Conservation (phyloP, 1,140 invertebrate genomes). For the Ceratoteleas bidentatus region DNA sequence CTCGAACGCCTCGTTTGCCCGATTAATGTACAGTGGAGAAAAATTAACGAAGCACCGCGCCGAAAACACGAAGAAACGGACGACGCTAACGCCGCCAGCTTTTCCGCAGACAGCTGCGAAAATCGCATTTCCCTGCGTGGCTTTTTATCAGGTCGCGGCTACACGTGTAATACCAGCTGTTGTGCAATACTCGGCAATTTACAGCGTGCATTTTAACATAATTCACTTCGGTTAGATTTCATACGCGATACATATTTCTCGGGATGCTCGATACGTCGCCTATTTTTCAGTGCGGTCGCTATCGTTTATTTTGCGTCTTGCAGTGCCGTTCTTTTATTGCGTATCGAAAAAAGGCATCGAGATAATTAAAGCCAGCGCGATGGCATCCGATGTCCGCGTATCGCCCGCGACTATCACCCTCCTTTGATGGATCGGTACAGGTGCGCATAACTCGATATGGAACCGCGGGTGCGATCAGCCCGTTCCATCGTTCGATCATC, state of each 20-base stretch:
- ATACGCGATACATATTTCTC: conserved; percentile 67
- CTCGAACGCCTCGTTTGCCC: no score
- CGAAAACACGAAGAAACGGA: no score
- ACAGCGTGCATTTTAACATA: conserved; percentile 64
- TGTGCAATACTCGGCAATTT: conserved; percentile 66
- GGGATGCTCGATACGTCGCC: conserved; percentile 61
- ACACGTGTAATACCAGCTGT: conserved; percentile 67
- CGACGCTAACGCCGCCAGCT: no score
- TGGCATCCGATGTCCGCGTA: conserved; percentile 70
- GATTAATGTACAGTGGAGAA: no score
- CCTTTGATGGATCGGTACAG: conserved; percentile 76
- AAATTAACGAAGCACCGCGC: no score
- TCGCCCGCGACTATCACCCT: conserved; percentile 72
- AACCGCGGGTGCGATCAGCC: conserved; percentile 66
- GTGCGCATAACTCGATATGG: conserved; percentile 70
- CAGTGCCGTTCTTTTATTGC: conserved; percentile 50
- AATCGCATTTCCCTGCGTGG: conserved; percentile 32
- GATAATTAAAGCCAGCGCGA: conserved; percentile 74
- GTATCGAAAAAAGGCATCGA: conserved; percentile 68
- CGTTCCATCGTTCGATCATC: conserved; percentile 51
- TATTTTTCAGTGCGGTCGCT: conserved; percentile 53
- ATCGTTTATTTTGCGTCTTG: conserved; percentile 52
- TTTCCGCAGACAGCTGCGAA: conserved; percentile 60
- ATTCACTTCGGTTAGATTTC: conserved; percentile 67
- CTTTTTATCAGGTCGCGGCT: conserved; percentile 41